Base-by-base conservation (phyloP, 2,113 vertebrate genomes). In the Strigops habroptila region DNA sequence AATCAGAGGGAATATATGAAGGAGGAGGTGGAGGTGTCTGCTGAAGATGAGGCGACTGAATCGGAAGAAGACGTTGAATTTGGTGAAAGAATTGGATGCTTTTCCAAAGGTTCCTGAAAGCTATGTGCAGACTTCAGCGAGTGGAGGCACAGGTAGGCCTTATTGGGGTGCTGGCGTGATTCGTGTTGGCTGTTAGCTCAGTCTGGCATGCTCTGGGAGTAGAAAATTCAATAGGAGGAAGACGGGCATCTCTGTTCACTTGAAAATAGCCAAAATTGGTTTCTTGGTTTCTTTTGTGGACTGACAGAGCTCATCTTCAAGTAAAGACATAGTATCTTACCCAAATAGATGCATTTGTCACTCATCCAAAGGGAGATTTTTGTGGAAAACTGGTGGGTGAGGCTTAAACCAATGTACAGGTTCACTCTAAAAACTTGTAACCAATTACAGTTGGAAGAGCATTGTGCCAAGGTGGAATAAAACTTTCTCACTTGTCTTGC, bases 21-120 rank as follows among this genome's bases (percentile, higher is more conserved):
- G 97, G 94, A 98, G 94, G 82, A 95, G 68, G 90, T 71, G 83
- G 95, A 92, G 70, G 83, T 90, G 81, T 69, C 93, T 95, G 62
- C 95, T 97, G 96, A 99, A 98, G 94, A 98, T 99, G 99, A 99
- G 98, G 98, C 99, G 99, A 88, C 97, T 99, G 97, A 99, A 98
- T 96, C 99, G 98, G 96, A 99, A 98, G 98, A 99, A 99, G 97
- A 99, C 99, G 49, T 97, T 99, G 97, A 99, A 96, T 97, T 98
- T 99, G 97, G 98, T 99, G 88, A 99, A 98, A 96, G 99, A 99
- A 88, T 86, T 99, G 96, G 99, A 99, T 96, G 99, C 99, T 74
- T 99, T 99, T 86, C 99, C 99, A 7, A 99, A 99, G 97, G 98
- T 99, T 88, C 99, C 99, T 49, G 99, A 99, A 53, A 99, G 99